These are phyloP conservation scores for Aphaenogaster floridana DNA, from an alignment of 1,140 invertebrate species.

Conservation along the genomic window DNA sequence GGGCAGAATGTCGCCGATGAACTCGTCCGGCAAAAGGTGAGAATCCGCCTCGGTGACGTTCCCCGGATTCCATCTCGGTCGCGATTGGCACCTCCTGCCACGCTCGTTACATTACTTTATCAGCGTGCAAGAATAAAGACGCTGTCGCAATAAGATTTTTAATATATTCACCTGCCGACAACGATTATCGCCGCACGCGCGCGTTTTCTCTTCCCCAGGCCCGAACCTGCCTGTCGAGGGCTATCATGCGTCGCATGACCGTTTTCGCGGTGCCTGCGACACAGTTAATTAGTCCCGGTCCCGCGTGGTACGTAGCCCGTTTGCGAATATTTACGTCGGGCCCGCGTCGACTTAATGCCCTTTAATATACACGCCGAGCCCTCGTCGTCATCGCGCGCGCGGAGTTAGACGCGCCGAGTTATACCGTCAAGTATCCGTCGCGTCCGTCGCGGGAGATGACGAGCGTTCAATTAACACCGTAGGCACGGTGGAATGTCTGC, in stretches of 20 bases:
- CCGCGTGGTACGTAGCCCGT: conserved; percentile 19
- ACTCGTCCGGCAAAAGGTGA: conserved; percentile 65
- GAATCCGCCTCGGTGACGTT: conserved; percentile 67
- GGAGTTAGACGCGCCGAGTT: conserved; percentile 39
- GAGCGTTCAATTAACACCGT: conserved; percentile 62
- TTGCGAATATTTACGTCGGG: conserved; percentile 53
- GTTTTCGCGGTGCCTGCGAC: conserved; percentile 20
- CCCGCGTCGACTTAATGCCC: conserved; percentile 44
- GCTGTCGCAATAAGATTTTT: conserved; percentile 64
- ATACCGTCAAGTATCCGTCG: conserved; percentile 35
- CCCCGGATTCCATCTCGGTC: conserved; percentile 67
- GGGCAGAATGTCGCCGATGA: conserved; percentile 69
- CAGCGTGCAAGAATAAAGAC: conserved; percentile 42
- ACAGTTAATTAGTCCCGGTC: conserved; percentile 66
- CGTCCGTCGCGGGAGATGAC: conserved; percentile 34
- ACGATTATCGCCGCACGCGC: conserved; percentile 9
- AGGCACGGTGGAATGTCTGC: conserved; percentile 39
- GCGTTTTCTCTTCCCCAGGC: background rate
- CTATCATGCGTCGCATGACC: background rate
- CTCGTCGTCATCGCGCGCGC: conserved; percentile 17
- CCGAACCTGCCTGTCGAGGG: background rate
- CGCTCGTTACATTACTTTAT: conserved; percentile 65
- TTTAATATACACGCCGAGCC: conserved; percentile 29
- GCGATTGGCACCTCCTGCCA: conserved; percentile 71
- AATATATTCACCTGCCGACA: conserved; percentile 61